Percentiles rank a stretch among this genome's conserved stretches.
phyloP scores from a whole-genome alignment of 2,888 invertebrate genomes.

The Melinaea marsaeus region DNA sequence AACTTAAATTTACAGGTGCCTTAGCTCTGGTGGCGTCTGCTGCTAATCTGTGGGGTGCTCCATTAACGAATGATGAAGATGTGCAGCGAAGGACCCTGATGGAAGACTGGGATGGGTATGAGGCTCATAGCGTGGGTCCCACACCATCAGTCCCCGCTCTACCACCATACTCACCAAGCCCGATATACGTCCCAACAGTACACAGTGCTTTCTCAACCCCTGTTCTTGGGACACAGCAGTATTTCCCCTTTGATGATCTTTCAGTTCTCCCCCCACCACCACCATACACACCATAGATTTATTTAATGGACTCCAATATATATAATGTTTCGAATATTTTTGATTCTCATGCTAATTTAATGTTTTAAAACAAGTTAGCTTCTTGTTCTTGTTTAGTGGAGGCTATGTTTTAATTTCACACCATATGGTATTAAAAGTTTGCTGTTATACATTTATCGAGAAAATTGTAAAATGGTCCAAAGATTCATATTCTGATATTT shows the following conservation, averaged over 20 bases:
- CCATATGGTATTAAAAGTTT: too few species aligned
- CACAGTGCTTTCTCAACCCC: conserved; percentile 61
- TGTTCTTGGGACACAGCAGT: conserved; percentile 62
- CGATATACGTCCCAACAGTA: conserved; percentile 54
- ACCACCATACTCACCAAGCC: conserved; percentile 79
- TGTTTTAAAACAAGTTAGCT: too few species aligned
- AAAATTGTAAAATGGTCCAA: too few species aligned
- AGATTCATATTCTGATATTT: too few species aligned
- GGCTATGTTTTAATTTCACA: too few species aligned
- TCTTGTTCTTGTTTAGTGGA: too few species aligned
- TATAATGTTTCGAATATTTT: background rate
- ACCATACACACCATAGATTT: conserved; percentile 71
- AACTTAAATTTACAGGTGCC: conserved; percentile 72
- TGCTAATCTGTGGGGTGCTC: conserved; percentile 81
- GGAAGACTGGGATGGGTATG: conserved; percentile 80
- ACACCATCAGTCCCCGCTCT: conserved; percentile 76
- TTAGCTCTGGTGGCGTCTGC: conserved; percentile 83
- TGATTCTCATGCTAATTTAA: too few species aligned
- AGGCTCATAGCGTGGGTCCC: conserved; percentile 78
- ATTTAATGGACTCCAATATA: conserved; percentile 7
- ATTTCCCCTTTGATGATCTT: conserved; percentile 71
- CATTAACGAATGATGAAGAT: conserved; percentile 66
- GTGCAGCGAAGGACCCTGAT: conserved; percentile 76
- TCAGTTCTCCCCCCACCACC: conserved; percentile 73
- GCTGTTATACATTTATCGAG: too few species aligned